Evolutionary conservation across 1,140 invertebrate genomes (phyloP), one percentile per base, ranked within the genome.

Genomic region (Drosophila sproati): DNA sequence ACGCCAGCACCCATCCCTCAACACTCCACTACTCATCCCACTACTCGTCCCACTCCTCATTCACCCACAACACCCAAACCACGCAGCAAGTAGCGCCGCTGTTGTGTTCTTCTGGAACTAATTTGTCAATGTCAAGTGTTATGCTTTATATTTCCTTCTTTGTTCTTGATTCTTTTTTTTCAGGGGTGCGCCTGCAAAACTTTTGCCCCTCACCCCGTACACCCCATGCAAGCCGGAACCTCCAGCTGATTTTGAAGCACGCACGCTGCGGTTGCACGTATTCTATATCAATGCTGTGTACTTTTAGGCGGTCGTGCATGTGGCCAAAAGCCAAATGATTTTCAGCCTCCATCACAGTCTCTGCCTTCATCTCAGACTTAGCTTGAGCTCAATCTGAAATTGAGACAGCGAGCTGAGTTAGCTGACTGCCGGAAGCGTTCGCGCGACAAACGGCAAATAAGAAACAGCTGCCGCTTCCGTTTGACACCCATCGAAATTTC

Each of bases 61-160:
- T 20, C 20, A 20, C 20, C 20, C 20, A 20, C 20, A 20, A 20
- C 20, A 20, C 1, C 20, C 20, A 20, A 20, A 1, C 20, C 20
- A 62, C 32, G 41, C 56, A 43, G 35, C 45, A 60, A 71, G 52
- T 39, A 61, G 43, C 41, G 64, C 61, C 39, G 48, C 72, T 80
- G 72, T 79, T 89, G 86, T 90, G 86, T 89, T 80, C 78, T 90
- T 86, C 76, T 85, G 80, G 67, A 91, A 91, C 88, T 91, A 91
- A 91, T 91, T 91, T 91, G 88, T 91, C 88, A 91, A 91, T 91
- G 88, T 91, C 88, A 91, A 91, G 88, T 91, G 88, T 88, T 91
- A 91, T 91, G 91, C 91, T 85, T 90, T 90, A 75, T 89, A 90
- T 76, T 55, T 56, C 47, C 32, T 43, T 7, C 5, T 60, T 67